Conservation (phyloP, 2,113 vertebrate species). For the Nanger granti region DNA sequence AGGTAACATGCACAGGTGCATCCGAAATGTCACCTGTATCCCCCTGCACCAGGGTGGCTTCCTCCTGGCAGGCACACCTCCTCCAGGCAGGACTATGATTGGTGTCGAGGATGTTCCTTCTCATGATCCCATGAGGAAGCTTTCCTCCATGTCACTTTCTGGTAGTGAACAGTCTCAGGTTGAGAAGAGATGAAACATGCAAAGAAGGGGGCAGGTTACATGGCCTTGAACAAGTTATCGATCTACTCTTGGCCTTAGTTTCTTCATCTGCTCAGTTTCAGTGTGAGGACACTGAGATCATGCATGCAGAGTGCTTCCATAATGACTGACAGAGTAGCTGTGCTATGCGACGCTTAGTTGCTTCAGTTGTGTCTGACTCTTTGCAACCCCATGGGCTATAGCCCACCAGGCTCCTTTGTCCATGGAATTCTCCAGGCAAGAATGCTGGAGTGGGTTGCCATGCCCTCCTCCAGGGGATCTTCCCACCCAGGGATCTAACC, state of each 20-base stretch:
- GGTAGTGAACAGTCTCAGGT: not conserved
- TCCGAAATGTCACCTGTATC: not conserved
- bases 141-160: not conserved
- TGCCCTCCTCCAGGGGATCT: not conserved
- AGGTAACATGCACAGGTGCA: not conserved
- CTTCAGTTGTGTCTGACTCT: not conserved
- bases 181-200: not conserved
- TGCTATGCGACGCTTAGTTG: not conserved
- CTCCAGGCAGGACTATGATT: not conserved
- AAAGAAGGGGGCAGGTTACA: not conserved
- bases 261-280: not conserved
- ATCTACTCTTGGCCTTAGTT: not conserved
- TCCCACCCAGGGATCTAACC: not conserved
- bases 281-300: not conserved
- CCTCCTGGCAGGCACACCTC: not conserved
- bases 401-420: not conserved
- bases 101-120: not conserved
- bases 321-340: not conserved
- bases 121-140: not conserved
- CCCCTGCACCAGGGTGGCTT: not conserved
- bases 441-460: not conserved
- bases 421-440: not conserved
- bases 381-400: not conserved
- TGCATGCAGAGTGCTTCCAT: not conserved
- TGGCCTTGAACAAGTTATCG: not conserved